Evolutionary conservation across 2,113 vertebrate genomes (phyloP).

Genomic region (Grus americana): DNA sequence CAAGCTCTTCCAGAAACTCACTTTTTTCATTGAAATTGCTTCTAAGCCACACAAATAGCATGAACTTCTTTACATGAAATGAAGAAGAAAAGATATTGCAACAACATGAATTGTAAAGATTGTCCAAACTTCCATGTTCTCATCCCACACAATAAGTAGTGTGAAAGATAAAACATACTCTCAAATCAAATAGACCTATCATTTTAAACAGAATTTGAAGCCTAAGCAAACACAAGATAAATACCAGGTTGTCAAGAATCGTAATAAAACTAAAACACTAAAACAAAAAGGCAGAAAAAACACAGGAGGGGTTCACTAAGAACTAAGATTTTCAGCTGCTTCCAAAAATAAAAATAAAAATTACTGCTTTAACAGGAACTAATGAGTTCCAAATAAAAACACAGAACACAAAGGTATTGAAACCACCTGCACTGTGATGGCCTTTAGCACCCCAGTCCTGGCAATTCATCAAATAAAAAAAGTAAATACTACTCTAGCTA

Average conservation of each 20-base stretch:
- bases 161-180: not conserved
- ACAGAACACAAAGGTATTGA: slow-evolving; percentile 9
- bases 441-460: not conserved
- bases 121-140: not conserved
- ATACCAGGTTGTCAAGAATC: not conserved
- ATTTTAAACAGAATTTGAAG: not conserved
- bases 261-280: not conserved
- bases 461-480: slow-evolving; percentile 26
- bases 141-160: not conserved
- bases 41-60: not conserved
- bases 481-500: slow-evolving; percentile 15
- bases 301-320: slow-evolving; percentile 1
- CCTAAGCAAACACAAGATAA: not conserved
- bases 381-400: slow-evolving; percentile 26
- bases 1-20: not conserved
- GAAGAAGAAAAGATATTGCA: not conserved
- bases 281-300: not conserved
- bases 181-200: not conserved
- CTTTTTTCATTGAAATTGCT: not conserved
- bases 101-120: not conserved
- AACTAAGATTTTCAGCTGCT: slow-evolving; percentile 25
- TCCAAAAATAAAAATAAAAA: not conserved
- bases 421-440: not conserved
- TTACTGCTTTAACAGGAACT: slow-evolving; percentile 31
- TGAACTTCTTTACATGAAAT: not conserved